Percentiles rank a stretch among this genome's conserved stretches.
phyloP scores from a whole-genome alignment of 2,797 vertebrate genomes.

The Peromyscus eremicus region DNA sequence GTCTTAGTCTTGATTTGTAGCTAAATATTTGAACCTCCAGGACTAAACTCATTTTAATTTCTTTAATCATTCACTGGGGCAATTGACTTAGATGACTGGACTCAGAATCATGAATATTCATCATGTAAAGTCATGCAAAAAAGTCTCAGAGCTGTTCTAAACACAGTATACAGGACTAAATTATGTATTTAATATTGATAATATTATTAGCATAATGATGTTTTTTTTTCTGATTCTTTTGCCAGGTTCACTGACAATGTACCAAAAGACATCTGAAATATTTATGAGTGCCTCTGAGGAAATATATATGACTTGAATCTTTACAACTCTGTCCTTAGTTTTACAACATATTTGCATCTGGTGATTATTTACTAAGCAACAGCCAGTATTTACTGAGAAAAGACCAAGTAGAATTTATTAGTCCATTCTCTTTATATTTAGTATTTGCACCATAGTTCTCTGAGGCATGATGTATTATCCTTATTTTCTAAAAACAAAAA shows the following conservation, averaged over 20 bases:
- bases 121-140: not conserved
- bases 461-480: not conserved
- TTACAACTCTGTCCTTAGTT: not conserved
- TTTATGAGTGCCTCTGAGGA: slow-evolving; percentile 14
- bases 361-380: slow-evolving; percentile 15
- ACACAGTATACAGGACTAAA: not conserved
- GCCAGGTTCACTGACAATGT: slow-evolving; percentile 24
- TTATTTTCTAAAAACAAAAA: slow-evolving; percentile 57
- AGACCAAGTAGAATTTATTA: slow-evolving; percentile 22
- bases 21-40: slow-evolving; percentile 5
- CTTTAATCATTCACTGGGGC: not conserved
- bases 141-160: slow-evolving; percentile 2
- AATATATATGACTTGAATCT: not conserved
- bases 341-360: slow-evolving; percentile 29
- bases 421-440: not conserved
- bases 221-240: not conserved
- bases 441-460: not conserved
- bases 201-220: slow-evolving; percentile 34
- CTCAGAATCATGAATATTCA: slow-evolving; percentile 13
- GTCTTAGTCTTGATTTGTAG: slow-evolving; percentile 7
- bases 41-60: slow-evolving; percentile 37
- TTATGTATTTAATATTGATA: slow-evolving; percentile 53
- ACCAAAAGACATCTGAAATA: slow-evolving; percentile 20
- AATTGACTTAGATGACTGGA: slow-evolving; percentile 34
- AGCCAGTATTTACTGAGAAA: slow-evolving; percentile 17